A percentile compares a stretch with the other conserved stretches of the same genome.
phyloP scores from a whole-genome alignment of 2,113 vertebrate species.

The Scopus umbretta region DNA sequence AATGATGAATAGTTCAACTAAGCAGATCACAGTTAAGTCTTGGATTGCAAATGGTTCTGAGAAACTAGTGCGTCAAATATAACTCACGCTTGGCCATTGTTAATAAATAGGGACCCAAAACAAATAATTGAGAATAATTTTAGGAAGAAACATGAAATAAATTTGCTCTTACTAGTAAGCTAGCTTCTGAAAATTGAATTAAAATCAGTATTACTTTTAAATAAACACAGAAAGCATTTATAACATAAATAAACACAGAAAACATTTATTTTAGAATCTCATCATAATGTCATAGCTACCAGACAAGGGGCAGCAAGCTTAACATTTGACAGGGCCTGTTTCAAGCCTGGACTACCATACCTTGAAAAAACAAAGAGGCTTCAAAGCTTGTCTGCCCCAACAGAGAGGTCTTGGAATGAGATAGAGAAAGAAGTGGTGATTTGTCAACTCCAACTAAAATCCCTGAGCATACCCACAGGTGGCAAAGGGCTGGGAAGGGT shows the following conservation, averaged over 20 bases:
- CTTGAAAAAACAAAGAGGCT: background rate
- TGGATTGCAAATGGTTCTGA: background rate
- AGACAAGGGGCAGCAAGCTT: background rate
- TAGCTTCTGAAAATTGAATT: background rate
- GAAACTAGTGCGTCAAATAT: background rate
- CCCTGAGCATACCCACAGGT: background rate
- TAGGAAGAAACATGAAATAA: background rate
- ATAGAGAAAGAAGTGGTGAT: background rate
- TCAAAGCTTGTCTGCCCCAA: background rate
- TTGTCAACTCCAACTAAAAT: background rate
- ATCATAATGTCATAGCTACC: background rate
- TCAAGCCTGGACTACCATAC: background rate
- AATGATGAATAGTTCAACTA: background rate
- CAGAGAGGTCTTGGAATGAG: background rate
- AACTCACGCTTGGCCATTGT: background rate
- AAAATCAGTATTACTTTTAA: background rate
- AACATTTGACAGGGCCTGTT: background rate
- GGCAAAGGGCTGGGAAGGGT: background rate
- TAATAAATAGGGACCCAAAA: background rate
- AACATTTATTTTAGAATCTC: background rate
- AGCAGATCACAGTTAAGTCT: background rate
- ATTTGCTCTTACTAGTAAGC: background rate
- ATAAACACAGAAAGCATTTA: background rate
- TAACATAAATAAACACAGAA: too few species aligned
- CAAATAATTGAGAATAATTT: background rate